These are phyloP conservation scores for Astyanax mexicanus DNA, from an alignment of 2,797 vertebrate genomes.

Conservation along the genomic window DNA sequence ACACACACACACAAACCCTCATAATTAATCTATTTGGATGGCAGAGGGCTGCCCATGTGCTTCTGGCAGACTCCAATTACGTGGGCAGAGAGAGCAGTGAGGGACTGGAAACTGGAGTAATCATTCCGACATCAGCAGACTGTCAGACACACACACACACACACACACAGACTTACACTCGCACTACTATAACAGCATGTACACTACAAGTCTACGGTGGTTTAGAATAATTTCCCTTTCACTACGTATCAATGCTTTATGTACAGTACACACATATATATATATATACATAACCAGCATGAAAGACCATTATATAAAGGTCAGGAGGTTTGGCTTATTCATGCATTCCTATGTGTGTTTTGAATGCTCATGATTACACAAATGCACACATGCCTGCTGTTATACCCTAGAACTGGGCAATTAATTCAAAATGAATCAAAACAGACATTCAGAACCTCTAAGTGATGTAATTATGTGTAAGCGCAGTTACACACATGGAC, in stretches of 20 bases:
- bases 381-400: background rate
- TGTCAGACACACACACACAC: slow-evolving; percentile 10
- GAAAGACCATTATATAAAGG: too few species aligned
- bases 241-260: background rate
- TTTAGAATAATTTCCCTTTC: background rate
- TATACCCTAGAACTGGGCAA: background rate
- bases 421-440: too few species aligned
- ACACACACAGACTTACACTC: background rate
- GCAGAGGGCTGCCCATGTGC: slow-evolving; percentile 34
- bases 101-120: slow-evolving; percentile 30
- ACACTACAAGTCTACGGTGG: slow-evolving; percentile 3
- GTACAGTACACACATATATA: background rate
- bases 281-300: too few species aligned
- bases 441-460: too few species aligned
- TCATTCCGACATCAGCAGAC: slow-evolving; percentile 23
- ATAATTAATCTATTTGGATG: slow-evolving; percentile 65
- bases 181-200: background rate
- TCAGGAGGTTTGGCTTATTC: background rate
- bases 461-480: too few species aligned
- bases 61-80: slow-evolving; percentile 54
- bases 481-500: too few species aligned
- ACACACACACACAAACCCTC: slow-evolving; percentile 37
- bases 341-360: background rate
- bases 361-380: background rate
- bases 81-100: slow-evolving; percentile 24